Conservation (phyloP, 1,140 invertebrate genomes). For the Zaprionus nigranus region DNA sequence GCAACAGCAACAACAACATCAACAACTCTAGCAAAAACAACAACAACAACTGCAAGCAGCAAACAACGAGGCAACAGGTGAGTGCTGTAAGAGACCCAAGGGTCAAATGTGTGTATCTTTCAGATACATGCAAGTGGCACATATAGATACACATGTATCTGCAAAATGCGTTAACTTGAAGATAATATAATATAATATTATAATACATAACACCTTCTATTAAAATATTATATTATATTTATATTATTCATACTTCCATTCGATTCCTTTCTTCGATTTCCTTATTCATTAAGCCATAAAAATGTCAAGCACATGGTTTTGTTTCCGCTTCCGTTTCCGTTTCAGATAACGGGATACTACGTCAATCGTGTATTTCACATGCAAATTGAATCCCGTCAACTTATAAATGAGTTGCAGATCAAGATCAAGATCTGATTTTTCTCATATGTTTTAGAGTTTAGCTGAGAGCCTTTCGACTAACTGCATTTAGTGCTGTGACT, state of each 20-base stretch:
- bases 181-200: too few species aligned
- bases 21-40: not conserved
- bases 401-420: too few species aligned
- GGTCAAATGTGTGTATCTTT: slow-evolving; percentile 12
- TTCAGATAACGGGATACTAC: not conserved
- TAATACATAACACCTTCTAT: not conserved
- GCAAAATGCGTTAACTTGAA: not conserved
- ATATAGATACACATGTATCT: not conserved
- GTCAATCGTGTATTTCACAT: not conserved
- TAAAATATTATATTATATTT: not conserved
- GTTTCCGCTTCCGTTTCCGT: slow-evolving; percentile 2
- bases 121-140: not conserved
- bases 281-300: too few species aligned
- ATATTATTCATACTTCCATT: not conserved
- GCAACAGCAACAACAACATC: slow-evolving; percentile 9
- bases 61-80: slow-evolving; percentile 29
- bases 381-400: too few species aligned
- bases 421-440: not conserved
- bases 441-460: not conserved
- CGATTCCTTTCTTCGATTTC: not conserved
- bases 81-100: slow-evolving; percentile 11
- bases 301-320: not conserved
- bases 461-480: not conserved
- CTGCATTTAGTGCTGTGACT: not conserved
- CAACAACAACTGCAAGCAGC: not conserved